Percentiles rank a stretch among this genome's conserved stretches.
phyloP scores from a whole-genome alignment of 1,140 invertebrate species.

The Solenopsis fugax region DNA sequence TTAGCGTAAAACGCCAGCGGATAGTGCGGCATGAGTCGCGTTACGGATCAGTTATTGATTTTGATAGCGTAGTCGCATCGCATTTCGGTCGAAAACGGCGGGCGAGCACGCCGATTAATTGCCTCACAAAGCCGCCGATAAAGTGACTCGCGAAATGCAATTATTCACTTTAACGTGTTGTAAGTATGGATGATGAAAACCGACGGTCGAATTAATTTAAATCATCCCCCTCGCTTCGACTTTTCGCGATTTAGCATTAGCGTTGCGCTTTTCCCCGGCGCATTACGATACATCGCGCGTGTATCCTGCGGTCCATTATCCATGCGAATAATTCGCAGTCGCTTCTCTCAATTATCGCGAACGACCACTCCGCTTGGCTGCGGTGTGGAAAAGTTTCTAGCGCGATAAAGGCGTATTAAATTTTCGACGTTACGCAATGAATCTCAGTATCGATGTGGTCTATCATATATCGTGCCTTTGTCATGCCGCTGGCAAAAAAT shows the following conservation, averaged over 20 bases:
- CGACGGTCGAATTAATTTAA: conserved; percentile 48
- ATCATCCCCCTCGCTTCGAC: conserved; percentile 27
- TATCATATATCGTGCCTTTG: neutral
- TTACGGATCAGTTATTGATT: conserved; percentile 66
- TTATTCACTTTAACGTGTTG: conserved; percentile 61
- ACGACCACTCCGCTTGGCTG: neutral
- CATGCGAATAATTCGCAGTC: conserved; percentile 33
- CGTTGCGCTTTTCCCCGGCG: conserved; percentile 28
- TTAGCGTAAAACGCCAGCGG: neutral
- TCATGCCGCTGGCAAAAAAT: neutral
- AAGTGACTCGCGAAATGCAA: conserved; percentile 52
- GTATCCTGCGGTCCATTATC: conserved; percentile 13
- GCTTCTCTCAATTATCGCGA: conserved; percentile 14
- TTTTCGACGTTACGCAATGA: neutral
- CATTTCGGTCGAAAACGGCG: conserved; percentile 37
- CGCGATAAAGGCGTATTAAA: no score
- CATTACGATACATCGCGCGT: conserved; percentile 11
- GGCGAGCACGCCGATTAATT: conserved; percentile 44
- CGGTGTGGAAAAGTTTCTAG: neutral
- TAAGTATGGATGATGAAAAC: conserved; percentile 48
- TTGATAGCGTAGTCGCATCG: conserved; percentile 30
- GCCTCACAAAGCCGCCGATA: conserved; percentile 52
- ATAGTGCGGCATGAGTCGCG: conserved; percentile 11
- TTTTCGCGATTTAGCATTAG: conserved; percentile 45
- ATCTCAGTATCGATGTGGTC: neutral